phyloP scores from a whole-genome alignment of 2,113 vertebrate genomes.

The Barbus barbus region DNA sequence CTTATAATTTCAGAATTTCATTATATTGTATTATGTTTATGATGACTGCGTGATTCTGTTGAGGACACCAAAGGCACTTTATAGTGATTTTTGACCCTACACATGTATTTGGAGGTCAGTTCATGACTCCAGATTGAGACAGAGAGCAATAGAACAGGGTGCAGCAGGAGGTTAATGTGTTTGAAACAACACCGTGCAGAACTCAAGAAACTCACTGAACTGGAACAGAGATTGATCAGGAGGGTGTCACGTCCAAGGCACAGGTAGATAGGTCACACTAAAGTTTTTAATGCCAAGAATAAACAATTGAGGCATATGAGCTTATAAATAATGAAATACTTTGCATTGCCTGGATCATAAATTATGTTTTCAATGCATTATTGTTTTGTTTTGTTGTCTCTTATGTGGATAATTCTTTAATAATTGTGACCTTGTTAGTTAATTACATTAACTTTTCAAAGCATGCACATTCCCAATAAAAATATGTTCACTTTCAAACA shows the following conservation, averaged over 20 bases:
- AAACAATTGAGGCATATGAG: not conserved
- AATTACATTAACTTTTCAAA: not conserved
- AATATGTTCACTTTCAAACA: not conserved
- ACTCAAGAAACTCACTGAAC: not conserved
- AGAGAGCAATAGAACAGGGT: not conserved
- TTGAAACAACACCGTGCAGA: not conserved
- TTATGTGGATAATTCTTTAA: not conserved
- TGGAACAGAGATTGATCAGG: not conserved
- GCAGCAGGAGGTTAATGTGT: not conserved
- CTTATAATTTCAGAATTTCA: no score
- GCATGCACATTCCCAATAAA: not conserved
- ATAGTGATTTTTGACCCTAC: no score
- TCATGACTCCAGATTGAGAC: not conserved
- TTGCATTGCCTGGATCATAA: no score
- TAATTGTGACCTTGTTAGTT: not conserved
- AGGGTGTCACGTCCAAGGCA: not conserved
- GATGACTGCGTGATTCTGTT: no score
- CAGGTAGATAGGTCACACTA: not conserved
- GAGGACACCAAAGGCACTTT: no score
- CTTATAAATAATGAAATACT: not conserved
- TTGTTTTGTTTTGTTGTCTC: no score
- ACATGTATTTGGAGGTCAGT: constrained; percentile 7
- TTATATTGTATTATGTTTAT: no score
- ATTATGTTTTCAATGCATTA: not conserved
- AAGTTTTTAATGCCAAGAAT: not conserved